A percentile compares a stretch with the other conserved stretches of the same genome.
Conservation (phyloP, 2,888 invertebrate species). For the Parnassius orleans region DNA sequence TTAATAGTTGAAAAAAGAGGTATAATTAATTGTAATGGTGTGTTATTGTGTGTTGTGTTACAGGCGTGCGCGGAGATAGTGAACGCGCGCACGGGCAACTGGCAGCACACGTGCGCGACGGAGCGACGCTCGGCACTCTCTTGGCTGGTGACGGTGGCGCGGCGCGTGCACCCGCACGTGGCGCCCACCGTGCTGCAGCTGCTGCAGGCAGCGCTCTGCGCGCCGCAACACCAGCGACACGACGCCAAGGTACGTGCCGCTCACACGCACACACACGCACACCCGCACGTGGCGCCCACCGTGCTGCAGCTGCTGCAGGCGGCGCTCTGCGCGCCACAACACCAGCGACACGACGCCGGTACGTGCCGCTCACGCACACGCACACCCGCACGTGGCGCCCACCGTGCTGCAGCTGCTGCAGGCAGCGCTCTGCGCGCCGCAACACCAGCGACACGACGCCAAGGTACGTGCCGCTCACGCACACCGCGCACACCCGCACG, state of each 20-base stretch:
- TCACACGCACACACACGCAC: neutral
- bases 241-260: slow-evolving; percentile 16
- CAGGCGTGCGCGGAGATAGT: slow-evolving; percentile 95
- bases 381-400: no score
- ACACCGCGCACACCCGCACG: no score
- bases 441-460: no score
- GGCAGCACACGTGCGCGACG: slow-evolving; percentile 93
- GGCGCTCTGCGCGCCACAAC: no score
- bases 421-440: no score
- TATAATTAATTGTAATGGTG: no score
- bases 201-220: slow-evolving; percentile 92
- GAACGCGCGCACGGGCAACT: slow-evolving; percentile 93
- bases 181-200: slow-evolving; percentile 95
- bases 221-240: slow-evolving; percentile 33
- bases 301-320: no score
- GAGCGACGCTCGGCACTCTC: slow-evolving; percentile 87
- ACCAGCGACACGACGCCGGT: no score
- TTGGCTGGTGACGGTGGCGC: slow-evolving; percentile 91
- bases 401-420: no score
- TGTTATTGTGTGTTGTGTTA: neutral
- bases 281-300: slow-evolving; percentile 80
- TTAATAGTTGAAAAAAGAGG: no score
- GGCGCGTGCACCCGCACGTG: slow-evolving; percentile 93
- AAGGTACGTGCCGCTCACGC: no score
- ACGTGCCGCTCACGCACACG: no score